Conservation (phyloP, 2,797 vertebrate species). For the Gymnopithys bicolor region DNA sequence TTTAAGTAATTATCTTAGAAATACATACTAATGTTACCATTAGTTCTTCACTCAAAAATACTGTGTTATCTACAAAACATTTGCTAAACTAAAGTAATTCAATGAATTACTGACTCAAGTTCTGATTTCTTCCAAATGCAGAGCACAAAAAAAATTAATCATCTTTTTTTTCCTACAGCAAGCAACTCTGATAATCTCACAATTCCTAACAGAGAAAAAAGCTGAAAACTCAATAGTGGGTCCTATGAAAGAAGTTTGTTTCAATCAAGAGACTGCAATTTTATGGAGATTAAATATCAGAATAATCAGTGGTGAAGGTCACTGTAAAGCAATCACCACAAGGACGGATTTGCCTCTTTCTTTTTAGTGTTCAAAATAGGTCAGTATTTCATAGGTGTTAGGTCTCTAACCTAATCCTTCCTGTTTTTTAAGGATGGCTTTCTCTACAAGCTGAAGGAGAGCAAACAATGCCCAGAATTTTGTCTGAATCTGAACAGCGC, state of each 20-base stretch:
- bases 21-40: background rate
- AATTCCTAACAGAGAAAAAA: background rate
- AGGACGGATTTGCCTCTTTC: background rate
- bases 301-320: background rate
- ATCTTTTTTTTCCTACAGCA: background rate
- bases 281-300: background rate
- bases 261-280: background rate
- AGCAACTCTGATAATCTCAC: background rate
- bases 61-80: background rate
- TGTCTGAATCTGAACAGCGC: background rate
- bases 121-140: background rate
- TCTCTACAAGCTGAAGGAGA: background rate
- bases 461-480: background rate
- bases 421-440: background rate
- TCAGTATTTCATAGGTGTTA: background rate
- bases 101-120: background rate
- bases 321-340: background rate
- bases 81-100: background rate
- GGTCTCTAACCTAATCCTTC: background rate
- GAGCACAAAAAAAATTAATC: background rate
- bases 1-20: background rate
- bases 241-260: background rate
- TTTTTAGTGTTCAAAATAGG: background rate
- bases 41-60: background rate
- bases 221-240: background rate